Base-by-base conservation (phyloP, 1,140 invertebrate species). In the Pemphigus obesinymphae region DNA sequence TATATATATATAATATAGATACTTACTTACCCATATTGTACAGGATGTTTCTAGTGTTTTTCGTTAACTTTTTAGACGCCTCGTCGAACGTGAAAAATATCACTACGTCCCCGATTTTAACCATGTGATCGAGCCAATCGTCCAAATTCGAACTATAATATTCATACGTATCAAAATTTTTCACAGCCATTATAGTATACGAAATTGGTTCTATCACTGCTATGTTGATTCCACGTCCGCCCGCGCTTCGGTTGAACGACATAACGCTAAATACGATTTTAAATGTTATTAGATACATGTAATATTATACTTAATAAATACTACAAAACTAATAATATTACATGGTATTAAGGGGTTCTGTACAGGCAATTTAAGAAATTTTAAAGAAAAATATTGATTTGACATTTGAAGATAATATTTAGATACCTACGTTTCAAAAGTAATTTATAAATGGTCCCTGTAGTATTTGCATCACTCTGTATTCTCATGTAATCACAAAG, bases 21-120 rank as follows among this genome's bases (percentile, higher is more conserved):
- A n/a, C n/a, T n/a, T 31, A 75, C 55, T 70, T 55, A 84, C 84
- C 85, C 45, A 85, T 82, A 72, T 84, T 72, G 78, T 85, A 85
- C 6, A 86, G 72, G 20, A 85, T 55, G 37, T 83, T 83, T 80
- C 85, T 85, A 0, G 85, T 84, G 29, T 84, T 84, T 50, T 83
- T 84, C 43, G 84, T 84, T 29, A 86, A 82, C 45, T 85, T 84
- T 75, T 85, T 85, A 8, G 85, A 86, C 8, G 85, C 85, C 82
- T 86, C 85, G 63, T 86, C 85, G 43, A 85, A 86, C 0, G 85
- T 86, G 45, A 85, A 86, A 26, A 85, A 83, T 48, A 86, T 85
- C n/a, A 85, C 83, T 43, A 86, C 84, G 37, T 86, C 84, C 34
- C 84, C 80, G 5, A 73, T 50, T 26, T 83, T 61, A 3, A 86